Evolutionary conservation across 2,888 invertebrate species (phyloP).

Genomic region (Eutolmus rufibarbis): DNA sequence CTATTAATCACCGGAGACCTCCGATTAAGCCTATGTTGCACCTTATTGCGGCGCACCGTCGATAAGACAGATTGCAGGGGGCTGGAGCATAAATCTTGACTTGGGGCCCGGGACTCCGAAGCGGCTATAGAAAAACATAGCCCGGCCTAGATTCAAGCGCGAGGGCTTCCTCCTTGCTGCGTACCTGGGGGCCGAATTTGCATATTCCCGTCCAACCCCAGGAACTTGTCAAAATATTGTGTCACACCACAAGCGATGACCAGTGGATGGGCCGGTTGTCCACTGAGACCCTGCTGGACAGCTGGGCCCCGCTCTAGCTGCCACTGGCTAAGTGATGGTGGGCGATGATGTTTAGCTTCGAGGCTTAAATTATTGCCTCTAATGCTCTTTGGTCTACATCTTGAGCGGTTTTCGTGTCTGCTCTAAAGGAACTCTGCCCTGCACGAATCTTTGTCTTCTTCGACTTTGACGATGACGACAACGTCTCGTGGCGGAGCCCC

Average conservation of each 20-base stretch:
- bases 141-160: not conserved
- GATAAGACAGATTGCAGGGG: constrained; percentile 29
- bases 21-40: constrained; percentile 30
- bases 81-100: constrained; percentile 27
- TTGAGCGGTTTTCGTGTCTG: not conserved
- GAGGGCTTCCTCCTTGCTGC: not conserved
- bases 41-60: constrained; percentile 4
- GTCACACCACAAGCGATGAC: constrained; percentile 26
- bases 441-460: not conserved
- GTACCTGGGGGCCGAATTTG: constrained; percentile 11
- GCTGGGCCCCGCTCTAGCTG: not conserved
- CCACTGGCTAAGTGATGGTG: constrained; percentile 26
- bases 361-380: constrained; percentile 33
- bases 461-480: not conserved
- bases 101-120: not conserved
- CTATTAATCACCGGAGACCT: constrained; percentile 43
- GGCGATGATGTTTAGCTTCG: constrained; percentile 22
- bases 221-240: constrained; percentile 39
- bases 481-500: not conserved
- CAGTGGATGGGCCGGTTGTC: constrained; percentile 14
- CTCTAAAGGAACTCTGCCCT: not conserved
- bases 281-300: not conserved
- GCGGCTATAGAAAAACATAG: not conserved
- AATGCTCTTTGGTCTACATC: not conserved
- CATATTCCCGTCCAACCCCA: constrained; percentile 29